Conservation (phyloP, 2,797 vertebrate genomes). For the Arnoldichthys spilopterus region DNA sequence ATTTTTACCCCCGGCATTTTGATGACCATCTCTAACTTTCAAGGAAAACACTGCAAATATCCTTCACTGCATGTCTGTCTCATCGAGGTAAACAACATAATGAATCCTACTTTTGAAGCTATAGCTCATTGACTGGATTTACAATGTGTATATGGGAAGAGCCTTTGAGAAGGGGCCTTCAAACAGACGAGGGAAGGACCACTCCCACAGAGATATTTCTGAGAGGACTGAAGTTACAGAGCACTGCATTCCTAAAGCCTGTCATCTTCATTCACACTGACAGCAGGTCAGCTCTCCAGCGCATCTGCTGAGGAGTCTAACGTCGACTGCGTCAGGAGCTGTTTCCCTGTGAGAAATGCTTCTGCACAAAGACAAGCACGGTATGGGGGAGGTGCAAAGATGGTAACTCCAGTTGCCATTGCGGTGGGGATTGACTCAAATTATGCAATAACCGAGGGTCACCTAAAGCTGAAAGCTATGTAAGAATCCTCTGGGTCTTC, state of each 20-base stretch:
- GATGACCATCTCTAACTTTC: not conserved
- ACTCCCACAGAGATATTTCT: constrained; percentile 8
- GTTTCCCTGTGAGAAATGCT: not conserved
- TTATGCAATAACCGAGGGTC: constrained; percentile 4
- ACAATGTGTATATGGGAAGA: not conserved
- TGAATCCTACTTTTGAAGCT: constrained; percentile 5
- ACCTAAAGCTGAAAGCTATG: not conserved
- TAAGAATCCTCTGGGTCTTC: not conserved
- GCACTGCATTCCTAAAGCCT: constrained; percentile 20
- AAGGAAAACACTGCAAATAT: not conserved
- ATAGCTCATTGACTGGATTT: constrained; percentile 9
- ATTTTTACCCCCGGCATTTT: not conserved
- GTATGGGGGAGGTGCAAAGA: not conserved
- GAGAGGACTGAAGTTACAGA: constrained; percentile 4
- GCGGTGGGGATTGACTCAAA: not conserved
- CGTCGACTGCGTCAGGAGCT: not conserved
- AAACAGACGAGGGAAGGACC: constrained; percentile 18
- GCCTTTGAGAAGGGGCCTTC: constrained; percentile 14
- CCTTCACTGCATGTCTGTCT: not conserved
- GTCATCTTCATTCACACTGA: constrained; percentile 30
- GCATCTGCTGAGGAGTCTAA: not conserved
- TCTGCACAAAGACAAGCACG: not conserved
- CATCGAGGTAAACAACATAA: not conserved
- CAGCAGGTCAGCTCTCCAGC: constrained; percentile 31
- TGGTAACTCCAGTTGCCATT: not conserved